Evolutionary conservation across 2,888 invertebrate species (phyloP).

Genomic region (Junonia oenone): DNA sequence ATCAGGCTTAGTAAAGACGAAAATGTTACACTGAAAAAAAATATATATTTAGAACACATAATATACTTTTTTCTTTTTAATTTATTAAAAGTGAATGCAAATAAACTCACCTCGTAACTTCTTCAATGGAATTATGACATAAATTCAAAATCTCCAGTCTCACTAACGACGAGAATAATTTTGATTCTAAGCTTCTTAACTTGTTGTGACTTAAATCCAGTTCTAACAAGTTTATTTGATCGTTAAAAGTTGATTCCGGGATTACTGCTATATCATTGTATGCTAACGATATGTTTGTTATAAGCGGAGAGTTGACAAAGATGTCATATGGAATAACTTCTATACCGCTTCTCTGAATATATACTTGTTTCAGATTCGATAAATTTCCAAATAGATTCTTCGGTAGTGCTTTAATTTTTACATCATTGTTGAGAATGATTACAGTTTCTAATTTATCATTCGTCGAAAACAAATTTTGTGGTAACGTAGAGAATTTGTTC

Average conservation of each 20-base stretch:
- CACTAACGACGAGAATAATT: constrained; percentile 76
- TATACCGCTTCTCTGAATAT: constrained; percentile 79
- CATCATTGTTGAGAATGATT: constrained; percentile 79
- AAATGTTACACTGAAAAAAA: constrained; percentile 74
- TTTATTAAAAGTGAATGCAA: background rate
- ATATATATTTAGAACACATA: background rate
- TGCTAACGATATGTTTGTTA: constrained; percentile 81
- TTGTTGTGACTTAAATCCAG: constrained; percentile 84
- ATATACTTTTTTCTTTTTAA: no score
- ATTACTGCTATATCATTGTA: constrained; percentile 78
- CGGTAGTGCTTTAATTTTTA: constrained; percentile 79
- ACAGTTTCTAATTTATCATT: constrained; percentile 76
- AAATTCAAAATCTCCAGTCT: constrained; percentile 81
- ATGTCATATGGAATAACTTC: constrained; percentile 79
- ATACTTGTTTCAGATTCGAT: constrained; percentile 74
- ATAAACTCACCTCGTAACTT: constrained; percentile 77
- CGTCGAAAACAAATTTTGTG: constrained; percentile 77
- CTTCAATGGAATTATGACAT: constrained; percentile 81
- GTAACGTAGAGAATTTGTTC: constrained; percentile 83
- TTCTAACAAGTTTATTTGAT: constrained; percentile 79
- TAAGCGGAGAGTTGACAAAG: constrained; percentile 78
- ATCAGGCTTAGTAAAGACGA: constrained; percentile 69
- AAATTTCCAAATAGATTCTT: constrained; percentile 81
- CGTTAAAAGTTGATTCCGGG: constrained; percentile 81
- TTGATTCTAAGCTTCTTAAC: constrained; percentile 77